phyloP scores from a whole-genome alignment of 2,888 invertebrate genomes.

The Smittia aterrima region DNA sequence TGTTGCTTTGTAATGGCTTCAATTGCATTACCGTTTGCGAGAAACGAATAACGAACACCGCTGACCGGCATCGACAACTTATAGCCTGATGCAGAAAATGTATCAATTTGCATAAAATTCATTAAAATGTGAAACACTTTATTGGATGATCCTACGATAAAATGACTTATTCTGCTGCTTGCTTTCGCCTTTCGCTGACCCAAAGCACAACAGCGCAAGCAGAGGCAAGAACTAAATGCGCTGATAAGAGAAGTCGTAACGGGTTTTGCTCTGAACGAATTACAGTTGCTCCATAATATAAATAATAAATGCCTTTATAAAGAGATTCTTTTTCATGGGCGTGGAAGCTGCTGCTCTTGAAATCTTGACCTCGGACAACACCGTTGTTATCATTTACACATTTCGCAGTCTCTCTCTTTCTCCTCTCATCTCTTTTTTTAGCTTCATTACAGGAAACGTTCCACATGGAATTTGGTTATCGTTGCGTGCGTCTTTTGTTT shows the following conservation, averaged over 20 bases:
- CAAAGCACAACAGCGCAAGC: not conserved
- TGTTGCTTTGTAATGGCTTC: not conserved
- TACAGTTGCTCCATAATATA: constrained; percentile 31
- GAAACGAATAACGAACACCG: not conserved
- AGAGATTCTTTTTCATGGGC: constrained; percentile 27
- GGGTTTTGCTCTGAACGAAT: constrained; percentile 38
- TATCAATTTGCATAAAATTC: constrained; percentile 41
- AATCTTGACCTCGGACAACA: constrained; percentile 25
- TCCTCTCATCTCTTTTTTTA: not conserved
- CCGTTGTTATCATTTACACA: constrained; percentile 26
- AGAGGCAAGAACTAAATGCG: constrained; percentile 21
- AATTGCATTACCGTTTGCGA: not conserved
- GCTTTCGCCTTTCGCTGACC: constrained; percentile 9
- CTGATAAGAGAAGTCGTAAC: constrained; percentile 37
- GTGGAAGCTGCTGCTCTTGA: constrained; percentile 29
- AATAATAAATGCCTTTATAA: constrained; percentile 23
- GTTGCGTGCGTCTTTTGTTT: constrained; percentile 3
- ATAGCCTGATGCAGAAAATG: not conserved
- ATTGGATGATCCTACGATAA: constrained; percentile 34
- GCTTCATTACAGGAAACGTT: constrained; percentile 2
- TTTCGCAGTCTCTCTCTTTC: not conserved
- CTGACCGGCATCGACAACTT: not conserved
- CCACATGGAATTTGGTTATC: not conserved
- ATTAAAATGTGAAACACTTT: constrained; percentile 35
- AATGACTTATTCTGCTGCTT: constrained; percentile 8